Conservation (phyloP, 2,888 invertebrate genomes). For the Eupithecia vulgata region DNA sequence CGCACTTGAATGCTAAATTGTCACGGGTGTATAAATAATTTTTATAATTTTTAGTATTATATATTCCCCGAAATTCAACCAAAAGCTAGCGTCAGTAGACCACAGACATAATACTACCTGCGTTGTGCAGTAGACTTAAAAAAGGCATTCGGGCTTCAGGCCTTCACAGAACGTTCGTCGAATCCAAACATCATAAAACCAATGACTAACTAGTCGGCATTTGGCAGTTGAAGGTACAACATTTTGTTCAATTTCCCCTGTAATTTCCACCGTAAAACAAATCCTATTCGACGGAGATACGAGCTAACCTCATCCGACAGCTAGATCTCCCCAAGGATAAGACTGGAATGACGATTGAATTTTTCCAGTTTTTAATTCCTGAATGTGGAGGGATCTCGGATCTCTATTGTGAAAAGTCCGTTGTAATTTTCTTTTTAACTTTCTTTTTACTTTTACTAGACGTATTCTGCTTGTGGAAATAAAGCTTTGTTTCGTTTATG, state of each 20-base stretch:
- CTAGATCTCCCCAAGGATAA: slow-evolving; percentile 39
- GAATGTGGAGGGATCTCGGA: slow-evolving; percentile 41
- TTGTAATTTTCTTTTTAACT: slow-evolving; percentile 20
- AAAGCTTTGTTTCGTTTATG: slow-evolving; percentile 17
- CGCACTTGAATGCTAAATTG: too few species aligned
- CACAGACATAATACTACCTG: too few species aligned
- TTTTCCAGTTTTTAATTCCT: slow-evolving; percentile 51
- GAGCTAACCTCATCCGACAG: not conserved
- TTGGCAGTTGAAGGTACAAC: slow-evolving; percentile 4
- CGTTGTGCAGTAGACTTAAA: too few species aligned
- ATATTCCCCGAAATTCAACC: not conserved
- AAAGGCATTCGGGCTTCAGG: not conserved
- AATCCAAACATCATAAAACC: not conserved
- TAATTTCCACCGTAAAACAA: slow-evolving; percentile 1
- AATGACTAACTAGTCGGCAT: not conserved
- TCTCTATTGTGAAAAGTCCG: slow-evolving; percentile 34
- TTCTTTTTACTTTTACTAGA: slow-evolving; percentile 31
- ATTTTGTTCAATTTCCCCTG: not conserved
- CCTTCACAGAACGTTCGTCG: not conserved
- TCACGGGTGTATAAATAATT: too few species aligned
- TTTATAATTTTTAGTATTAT: not conserved
- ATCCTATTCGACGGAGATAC: not conserved
- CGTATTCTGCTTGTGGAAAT: slow-evolving; percentile 21
- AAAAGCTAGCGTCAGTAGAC: too few species aligned
- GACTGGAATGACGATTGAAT: slow-evolving; percentile 49